Evolutionary conservation across 2,888 invertebrate species (phyloP), one percentile per base, ranked within the genome.

Genomic region (Cephus pulcher): DNA sequence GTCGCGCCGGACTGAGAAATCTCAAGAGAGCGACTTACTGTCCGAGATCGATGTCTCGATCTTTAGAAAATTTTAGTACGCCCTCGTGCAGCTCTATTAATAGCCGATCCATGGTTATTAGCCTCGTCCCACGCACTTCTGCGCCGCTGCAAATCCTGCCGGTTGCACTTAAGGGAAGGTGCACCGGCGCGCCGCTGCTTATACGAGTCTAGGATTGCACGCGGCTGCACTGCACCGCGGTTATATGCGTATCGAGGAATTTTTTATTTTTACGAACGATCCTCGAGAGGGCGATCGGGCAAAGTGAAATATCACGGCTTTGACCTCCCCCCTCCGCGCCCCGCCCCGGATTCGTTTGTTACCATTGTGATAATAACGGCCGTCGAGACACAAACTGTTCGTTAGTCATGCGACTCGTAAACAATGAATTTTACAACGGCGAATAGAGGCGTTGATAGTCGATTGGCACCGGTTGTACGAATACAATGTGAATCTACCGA

Each of bases 81-180:
- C 83, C 82, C 81, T 82, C 82, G 80, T 79, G 79, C 40, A 32
- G 12, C 81, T 80, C 84, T 84, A 84, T 84, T 83, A 83, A 84
- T 84, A 84, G 84, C 73, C 75, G 56, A 56, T 34, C 56, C 75
- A 70, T 78, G 80, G 81, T 83, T 83, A 83, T 83, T 82, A 82
- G 79, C 80, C 76, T 74, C 78, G 75, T 75, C 82, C 80, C 82
- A 82, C 81, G 82, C 80, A 77, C 76, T 79, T 56, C 75, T 76
- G 74, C 71, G 73, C 78, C 75, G 33, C 76, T 74, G 34, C 78
- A 56, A 56, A 56, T 56, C 23, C 56, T 23, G 56, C 23, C 56
- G 56, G 56, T 56, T 56, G 56, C 56, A 56, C 56, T 56, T 56
- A 56, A 56, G 56, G 56, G 56, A 56, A 23, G 56, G 56, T 56